Evolutionary conservation across 2,888 invertebrate species (phyloP).

Genomic region (Drosophila rubida): DNA sequence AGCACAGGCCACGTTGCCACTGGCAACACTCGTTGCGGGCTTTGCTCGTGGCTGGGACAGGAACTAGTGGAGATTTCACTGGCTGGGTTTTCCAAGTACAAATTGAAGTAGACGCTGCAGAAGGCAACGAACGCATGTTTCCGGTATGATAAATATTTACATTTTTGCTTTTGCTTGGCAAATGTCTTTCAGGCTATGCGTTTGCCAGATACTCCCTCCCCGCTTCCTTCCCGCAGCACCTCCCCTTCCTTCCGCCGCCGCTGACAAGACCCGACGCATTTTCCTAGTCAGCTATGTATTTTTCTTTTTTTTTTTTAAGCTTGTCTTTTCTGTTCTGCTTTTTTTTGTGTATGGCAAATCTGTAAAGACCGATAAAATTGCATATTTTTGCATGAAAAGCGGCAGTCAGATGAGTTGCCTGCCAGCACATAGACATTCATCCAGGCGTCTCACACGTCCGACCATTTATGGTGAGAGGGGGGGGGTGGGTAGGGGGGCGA

Average conservation of each 20-base stretch:
- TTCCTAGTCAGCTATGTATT: slow-evolving; percentile 37
- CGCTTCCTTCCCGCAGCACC: not conserved
- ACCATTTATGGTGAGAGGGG: slow-evolving; percentile 12
- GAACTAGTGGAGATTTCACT: slow-evolving; percentile 9
- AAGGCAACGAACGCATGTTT: slow-evolving; percentile 58
- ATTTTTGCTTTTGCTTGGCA: slow-evolving; percentile 73
- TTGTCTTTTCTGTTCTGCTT: not conserved
- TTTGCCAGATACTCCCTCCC: slow-evolving; percentile 10
- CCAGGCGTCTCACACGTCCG: slow-evolving; percentile 57
- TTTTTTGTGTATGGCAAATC: slow-evolving; percentile 55
- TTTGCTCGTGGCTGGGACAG: not conserved
- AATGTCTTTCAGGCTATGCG: slow-evolving; percentile 68
- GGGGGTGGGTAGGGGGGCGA: not conserved
- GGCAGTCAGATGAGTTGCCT: slow-evolving; percentile 27
- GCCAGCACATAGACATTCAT: slow-evolving; percentile 44
- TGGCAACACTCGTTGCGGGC: slow-evolving; percentile 32
- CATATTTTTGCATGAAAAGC: slow-evolving; percentile 74
- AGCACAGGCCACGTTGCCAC: slow-evolving; percentile 1
- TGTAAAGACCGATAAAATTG: slow-evolving; percentile 82
- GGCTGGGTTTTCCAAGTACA: slow-evolving; percentile 39
- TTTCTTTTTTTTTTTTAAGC: slow-evolving; percentile 22
- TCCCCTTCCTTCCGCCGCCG: not conserved
- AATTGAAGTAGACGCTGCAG: slow-evolving; percentile 56
- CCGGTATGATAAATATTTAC: slow-evolving; percentile 79
- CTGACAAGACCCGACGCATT: slow-evolving; percentile 25